Evolutionary conservation across 2,888 invertebrate genomes (phyloP), one percentile per base, ranked within the genome.

Genomic region (Eumacrocentrus americanus): DNA sequence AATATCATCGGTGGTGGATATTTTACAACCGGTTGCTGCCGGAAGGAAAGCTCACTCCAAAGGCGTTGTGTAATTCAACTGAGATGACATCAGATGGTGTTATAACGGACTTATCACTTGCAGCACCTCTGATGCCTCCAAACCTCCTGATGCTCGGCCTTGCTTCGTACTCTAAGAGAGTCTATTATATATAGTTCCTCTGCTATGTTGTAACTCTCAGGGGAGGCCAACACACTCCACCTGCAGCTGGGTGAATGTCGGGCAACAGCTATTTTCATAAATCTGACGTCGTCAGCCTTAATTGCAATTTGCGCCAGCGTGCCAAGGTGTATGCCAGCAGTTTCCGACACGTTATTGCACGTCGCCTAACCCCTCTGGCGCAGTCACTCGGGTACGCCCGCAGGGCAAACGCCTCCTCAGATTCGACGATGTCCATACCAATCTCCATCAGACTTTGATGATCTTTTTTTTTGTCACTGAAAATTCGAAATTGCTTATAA

Each of bases 261-360:
- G 50, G 14, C 47, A 16, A 38, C 58, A 54, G 63, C 62, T 64
- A 65, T 72, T 70, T 71, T 70, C 70, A 70, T 73, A 69, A 72
- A 74, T 72, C 69, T 69, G 58, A 59, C 58, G 68, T 70, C 68
- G 68, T 72, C 71, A 69, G 64, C 60, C 68, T 70, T 73, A 73
- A 74, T 73, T 70, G 71, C 72, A 70, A 70, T 72, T 71, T 71
- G 70, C 61, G 63, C 57, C 64, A 63, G 52, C 51, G 64, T 67
- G 67, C 60, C 60, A 62, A 60, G 57, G n/a, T 20, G 58, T 53
- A 38, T 53, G 23, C 29, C 34, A 25, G 63, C 60, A 62, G 64
- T 64, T 62, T 58, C 62, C 61, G 60, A 58, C 65, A 60, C 69
- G 61, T 72, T 70, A 72, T 70, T 69, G 66, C 71, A 34, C 42